Evolutionary conservation across 2,888 invertebrate species (phyloP), one percentile per base, ranked within the genome.

Genomic region (Cephus runcator): DNA sequence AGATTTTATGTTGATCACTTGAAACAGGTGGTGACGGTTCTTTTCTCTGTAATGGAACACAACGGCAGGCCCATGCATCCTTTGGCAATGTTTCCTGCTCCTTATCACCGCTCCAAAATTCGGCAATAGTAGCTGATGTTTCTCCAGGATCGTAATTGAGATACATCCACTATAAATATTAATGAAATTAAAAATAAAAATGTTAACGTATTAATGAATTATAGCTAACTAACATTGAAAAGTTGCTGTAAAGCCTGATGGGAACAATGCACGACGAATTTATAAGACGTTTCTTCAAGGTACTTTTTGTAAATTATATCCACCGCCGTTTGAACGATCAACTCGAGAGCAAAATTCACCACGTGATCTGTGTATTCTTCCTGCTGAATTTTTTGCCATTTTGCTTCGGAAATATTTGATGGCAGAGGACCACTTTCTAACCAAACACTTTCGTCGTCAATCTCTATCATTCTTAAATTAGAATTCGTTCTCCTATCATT

Each of bases 141-240:
- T 77, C 77, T 36, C 77, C 77, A 34, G 77, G 69, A 40, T 77
- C 77, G 56, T 77, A 75, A 40, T 73, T 73, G 35, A 78, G 34
- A 76, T 75, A 73, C 34, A 78, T 76, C 36, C 56, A 73, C 78
- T 75, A 35, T 6, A 75, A 40, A 23, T 34, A 34, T 71, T 30
- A 33, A 1, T 31, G 15, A 31, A 71, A 12, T 33, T 71, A 12
- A 71, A 33, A 30, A 69, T 69, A 69, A 69, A 31, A 23, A 31
- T 69, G 31, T 4, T 1, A 33, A 23, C 31, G 4, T 71, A 71
- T 31, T 71, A 34, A 71, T 15, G 9, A 15, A 71, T 71, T 71
- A 33, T 31, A 15, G 12, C 3, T 71, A 71, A 71, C 71, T 71
- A 4, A 34, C 71, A 71, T 34, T 31, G 71, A 71, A 71, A 31